Evolutionary conservation across 1,140 invertebrate genomes (phyloP), one percentile per base, ranked within the genome.

Genomic region (Antheraea mylitta): DNA sequence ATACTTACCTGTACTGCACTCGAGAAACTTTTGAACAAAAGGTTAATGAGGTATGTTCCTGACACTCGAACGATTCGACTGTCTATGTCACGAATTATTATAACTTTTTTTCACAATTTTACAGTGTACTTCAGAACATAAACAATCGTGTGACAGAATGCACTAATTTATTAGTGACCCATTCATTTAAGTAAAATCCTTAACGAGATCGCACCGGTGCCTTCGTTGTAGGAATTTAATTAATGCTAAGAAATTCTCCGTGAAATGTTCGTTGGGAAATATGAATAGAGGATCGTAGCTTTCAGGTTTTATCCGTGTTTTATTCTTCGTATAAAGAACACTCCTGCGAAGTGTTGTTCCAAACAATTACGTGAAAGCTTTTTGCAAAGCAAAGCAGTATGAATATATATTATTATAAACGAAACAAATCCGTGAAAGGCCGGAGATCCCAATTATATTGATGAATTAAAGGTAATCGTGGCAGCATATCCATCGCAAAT

Each of bases 171-270:
- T 53, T 53, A 53, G 16, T 53, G 45, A 53, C 16, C 45, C 16
- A 6, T 53, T 53, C 45, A n/a, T n/a, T 16, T n/a, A 53, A 13
- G 10, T 6, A 16, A 53, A 53, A 13, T 53, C 11, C 45, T 9
- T 53, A 53, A 53, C 9, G 45, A 16, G 45, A 53, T 53, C 45
- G 45, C 45, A 53, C 0, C 45, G 45, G 0, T 16, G 45, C 45
- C 45, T 53, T 2, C 45, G 45, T 53, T 53, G 45, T 53, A 53
- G 45, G 45, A 53, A 53, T 53, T 53, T 53, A 53, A 53, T 53
- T 53, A 53, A 53, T 53, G 13, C 45, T 53, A n/a, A 53, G 45
- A 53, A 53, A 53, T 53, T 53, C 16, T 53, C 16, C 16, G 45
- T n/a, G 45, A 53, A 53, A 53, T 53, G 45, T 53, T 53, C 45